Conservation (phyloP, 2,113 vertebrate genomes). For the Pongo abelii region DNA sequence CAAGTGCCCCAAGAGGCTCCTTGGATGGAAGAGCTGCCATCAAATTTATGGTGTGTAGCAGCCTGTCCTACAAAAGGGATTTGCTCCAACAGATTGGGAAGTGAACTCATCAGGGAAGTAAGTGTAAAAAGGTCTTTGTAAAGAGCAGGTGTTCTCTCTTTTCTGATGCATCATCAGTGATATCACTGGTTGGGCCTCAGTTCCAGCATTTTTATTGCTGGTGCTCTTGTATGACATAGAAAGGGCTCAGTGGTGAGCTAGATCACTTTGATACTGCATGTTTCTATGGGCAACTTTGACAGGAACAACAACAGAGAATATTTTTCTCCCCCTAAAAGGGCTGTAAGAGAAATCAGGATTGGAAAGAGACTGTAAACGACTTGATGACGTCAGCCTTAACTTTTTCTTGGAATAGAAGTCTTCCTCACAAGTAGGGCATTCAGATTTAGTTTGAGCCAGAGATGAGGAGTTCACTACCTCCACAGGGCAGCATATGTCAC, state of each 20-base stretch:
- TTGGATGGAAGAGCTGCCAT: neutral
- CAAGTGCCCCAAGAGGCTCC: neutral
- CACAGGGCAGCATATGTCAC: neutral
- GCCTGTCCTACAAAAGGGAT: neutral
- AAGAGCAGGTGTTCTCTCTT: slow-evolving; percentile 68
- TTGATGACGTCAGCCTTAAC: neutral
- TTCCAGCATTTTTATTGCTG: slow-evolving; percentile 36
- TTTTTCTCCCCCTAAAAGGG: neutral
- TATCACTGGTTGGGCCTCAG: slow-evolving; percentile 54
- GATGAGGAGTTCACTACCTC: neutral
- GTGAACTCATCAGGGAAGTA: slow-evolving; percentile 48
- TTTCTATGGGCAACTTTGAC: neutral
- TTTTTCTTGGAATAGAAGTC: neutral
- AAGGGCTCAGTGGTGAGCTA: slow-evolving; percentile 46
- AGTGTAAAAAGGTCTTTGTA: slow-evolving; percentile 39
- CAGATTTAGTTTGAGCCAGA: neutral
- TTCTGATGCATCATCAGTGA: slow-evolving; percentile 62
- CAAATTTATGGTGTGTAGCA: neutral
- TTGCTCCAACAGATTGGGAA: neutral
- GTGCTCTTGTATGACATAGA: slow-evolving; percentile 53
- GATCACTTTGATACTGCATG: neutral
- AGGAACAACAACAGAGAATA: neutral
- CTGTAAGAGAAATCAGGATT: neutral
- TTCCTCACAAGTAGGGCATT: neutral
- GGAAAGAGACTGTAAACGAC: neutral